These are phyloP conservation scores for Chrysopilus asiliformis DNA, from an alignment of 2,888 invertebrate genomes.

Conservation along the genomic window DNA sequence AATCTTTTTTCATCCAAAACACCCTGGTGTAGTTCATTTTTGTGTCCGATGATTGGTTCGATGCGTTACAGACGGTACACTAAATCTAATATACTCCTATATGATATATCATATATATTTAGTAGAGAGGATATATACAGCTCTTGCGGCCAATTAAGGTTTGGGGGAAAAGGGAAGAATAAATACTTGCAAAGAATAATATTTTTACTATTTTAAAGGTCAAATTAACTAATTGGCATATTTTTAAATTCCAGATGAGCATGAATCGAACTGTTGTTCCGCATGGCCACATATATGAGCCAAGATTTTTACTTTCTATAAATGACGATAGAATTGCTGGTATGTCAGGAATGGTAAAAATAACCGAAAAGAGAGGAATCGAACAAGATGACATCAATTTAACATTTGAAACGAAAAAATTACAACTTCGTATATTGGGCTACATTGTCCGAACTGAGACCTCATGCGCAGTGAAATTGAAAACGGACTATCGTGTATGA, in stretches of 20 bases:
- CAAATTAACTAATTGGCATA: not conserved
- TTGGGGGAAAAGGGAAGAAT: no score
- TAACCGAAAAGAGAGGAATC: constrained; percentile 52
- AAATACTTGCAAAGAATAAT: no score
- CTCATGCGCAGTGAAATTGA: constrained; percentile 29
- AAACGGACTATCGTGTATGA: constrained; percentile 43
- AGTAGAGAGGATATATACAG: no score
- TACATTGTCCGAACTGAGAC: constrained; percentile 44
- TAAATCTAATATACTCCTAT: no score
- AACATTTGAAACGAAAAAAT: constrained; percentile 63
- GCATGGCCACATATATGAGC: constrained; percentile 56
- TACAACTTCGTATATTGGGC: constrained; percentile 59
- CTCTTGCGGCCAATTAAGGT: no score
- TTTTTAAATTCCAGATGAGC: constrained; percentile 35
- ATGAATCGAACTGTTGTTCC: constrained; percentile 27
- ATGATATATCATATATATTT: no score
- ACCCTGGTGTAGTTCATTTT: no score
- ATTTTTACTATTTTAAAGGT: no score
- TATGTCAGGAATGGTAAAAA: constrained; percentile 44
- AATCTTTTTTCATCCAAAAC: no score
- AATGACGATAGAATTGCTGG: constrained; percentile 60
- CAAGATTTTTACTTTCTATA: constrained; percentile 56
- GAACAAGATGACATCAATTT: constrained; percentile 63
- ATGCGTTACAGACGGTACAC: no score
- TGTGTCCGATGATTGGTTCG: no score